Conservation (phyloP, 2,888 invertebrate genomes). For the Cerastoderma edule region DNA sequence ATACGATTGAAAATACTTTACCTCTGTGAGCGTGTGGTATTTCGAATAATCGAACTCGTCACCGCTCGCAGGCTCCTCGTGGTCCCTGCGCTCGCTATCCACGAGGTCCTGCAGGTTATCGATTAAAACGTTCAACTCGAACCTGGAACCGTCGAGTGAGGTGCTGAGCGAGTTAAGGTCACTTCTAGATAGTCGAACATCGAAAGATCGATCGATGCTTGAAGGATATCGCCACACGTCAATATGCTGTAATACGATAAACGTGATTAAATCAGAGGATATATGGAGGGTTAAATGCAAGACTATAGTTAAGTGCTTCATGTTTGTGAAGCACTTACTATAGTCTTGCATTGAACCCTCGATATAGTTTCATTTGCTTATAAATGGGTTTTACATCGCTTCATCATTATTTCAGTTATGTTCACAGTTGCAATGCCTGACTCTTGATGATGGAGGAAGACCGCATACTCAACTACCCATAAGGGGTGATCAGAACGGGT, state of each 20-base stretch:
- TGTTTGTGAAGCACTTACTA: no score
- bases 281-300: no score
- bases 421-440: no score
- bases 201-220: constrained; percentile 31
- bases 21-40: constrained; percentile 63
- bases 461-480: no score
- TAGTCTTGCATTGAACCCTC: no score
- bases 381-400: no score
- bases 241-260: constrained; percentile 18
- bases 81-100: constrained; percentile 29
- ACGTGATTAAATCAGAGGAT: not conserved
- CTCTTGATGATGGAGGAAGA: no score
- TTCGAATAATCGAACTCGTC: constrained; percentile 57
- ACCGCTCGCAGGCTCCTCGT: not conserved
- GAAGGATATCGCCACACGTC: constrained; percentile 48
- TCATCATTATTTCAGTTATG: no score
- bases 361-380: no score
- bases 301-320: no score
- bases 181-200: constrained; percentile 31
- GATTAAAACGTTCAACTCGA: constrained; percentile 36
- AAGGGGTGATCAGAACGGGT: no score
- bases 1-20: constrained; percentile 24
- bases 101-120: constrained; percentile 58
- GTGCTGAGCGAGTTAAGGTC: constrained; percentile 31
- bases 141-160: constrained; percentile 23